Conservation (phyloP, 2,113 vertebrate species). For the Myanophis thanlyinensis region DNA sequence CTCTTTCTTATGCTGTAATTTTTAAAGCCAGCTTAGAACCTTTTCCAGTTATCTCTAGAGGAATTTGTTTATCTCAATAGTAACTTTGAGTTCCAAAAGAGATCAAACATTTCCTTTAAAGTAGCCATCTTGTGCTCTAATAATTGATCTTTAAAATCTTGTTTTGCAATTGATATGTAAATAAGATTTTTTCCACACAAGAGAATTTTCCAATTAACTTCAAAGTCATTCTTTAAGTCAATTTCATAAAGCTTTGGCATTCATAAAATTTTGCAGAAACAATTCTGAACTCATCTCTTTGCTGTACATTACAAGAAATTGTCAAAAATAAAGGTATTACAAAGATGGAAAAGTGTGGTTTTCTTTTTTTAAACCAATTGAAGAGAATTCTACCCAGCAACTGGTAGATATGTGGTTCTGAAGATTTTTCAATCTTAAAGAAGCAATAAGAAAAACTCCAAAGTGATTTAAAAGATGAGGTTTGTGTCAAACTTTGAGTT, state of each 20-base stretch:
- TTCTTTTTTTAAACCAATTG: background rate
- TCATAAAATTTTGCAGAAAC: background rate
- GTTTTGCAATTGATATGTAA: background rate
- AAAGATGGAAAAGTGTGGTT: background rate
- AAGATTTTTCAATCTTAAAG: background rate
- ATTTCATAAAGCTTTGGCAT: background rate
- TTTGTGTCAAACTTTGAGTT: background rate
- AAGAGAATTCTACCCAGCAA: background rate
- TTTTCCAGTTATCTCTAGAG: background rate
- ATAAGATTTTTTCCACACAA: background rate
- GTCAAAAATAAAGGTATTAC: background rate
- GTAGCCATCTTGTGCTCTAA: background rate
- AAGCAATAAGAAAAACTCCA: background rate
- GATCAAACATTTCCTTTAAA: background rate
- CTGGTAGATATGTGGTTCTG: background rate
- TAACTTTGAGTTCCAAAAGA: background rate
- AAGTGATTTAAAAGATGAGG: background rate
- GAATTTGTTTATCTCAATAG: background rate
- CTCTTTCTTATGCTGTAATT: background rate
- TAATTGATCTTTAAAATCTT: background rate
- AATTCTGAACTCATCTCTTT: background rate
- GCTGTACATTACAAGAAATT: background rate
- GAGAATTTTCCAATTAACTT: background rate
- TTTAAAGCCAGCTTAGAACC: background rate
- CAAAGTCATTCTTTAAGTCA: background rate